Evolutionary conservation across 1,140 invertebrate species (phyloP).

Genomic region (Drosophila tani): DNA sequence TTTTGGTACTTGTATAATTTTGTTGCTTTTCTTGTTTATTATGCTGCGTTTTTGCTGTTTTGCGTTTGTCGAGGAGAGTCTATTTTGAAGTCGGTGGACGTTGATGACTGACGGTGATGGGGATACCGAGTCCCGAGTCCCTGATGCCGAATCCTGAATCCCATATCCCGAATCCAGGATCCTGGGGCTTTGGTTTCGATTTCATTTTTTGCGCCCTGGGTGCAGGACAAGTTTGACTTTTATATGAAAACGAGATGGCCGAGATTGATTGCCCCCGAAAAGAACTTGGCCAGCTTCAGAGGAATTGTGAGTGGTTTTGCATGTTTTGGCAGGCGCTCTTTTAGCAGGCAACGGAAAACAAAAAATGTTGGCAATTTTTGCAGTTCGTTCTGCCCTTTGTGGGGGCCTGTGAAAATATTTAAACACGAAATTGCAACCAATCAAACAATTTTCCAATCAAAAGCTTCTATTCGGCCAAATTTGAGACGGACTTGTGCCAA

Average conservation of each 20-base stretch:
- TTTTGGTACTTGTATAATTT: slow-evolving; percentile 58
- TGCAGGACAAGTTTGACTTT: slow-evolving; percentile 72
- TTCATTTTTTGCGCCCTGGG: slow-evolving; percentile 54
- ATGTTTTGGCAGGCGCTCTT: slow-evolving; percentile 53
- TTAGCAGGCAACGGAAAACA: slow-evolving; percentile 7
- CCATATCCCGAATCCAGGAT: slow-evolving; percentile 15
- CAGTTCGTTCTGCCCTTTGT: slow-evolving; percentile 27
- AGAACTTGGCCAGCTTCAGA: slow-evolving; percentile 36
- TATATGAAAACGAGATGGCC: slow-evolving; percentile 71
- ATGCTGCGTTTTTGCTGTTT: slow-evolving; percentile 26
- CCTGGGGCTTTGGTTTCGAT: slow-evolving; percentile 36
- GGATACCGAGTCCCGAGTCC: slow-evolving; percentile 26
- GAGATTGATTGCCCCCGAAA: slow-evolving; percentile 49
- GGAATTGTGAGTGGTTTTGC: slow-evolving; percentile 74
- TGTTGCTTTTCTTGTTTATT: slow-evolving; percentile 33
- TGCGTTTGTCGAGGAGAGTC: slow-evolving; percentile 36
- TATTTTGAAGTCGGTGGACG: slow-evolving; percentile 57
- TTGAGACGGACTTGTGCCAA: slow-evolving; percentile 74
- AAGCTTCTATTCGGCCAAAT: slow-evolving; percentile 72
- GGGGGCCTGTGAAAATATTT: slow-evolving; percentile 76
- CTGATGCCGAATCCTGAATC: not conserved
- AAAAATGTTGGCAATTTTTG: slow-evolving; percentile 27
- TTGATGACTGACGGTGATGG: slow-evolving; percentile 53
- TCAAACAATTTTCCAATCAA: slow-evolving; percentile 84
- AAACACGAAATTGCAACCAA: slow-evolving; percentile 83